Base-by-base conservation (phyloP, 2,888 invertebrate species). In the Willowsia nigromaculata region DNA sequence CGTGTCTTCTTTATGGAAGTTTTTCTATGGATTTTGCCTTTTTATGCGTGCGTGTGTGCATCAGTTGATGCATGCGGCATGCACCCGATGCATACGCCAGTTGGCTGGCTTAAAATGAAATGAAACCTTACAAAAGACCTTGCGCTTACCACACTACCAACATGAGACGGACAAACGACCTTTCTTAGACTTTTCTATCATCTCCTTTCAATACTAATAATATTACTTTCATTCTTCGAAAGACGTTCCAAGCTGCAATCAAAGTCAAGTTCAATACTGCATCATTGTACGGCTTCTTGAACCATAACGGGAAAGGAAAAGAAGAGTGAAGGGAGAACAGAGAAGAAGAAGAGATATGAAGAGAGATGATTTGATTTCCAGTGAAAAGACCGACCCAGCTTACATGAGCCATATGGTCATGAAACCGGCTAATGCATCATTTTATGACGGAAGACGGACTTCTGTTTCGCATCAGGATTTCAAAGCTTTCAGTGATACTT, bases 251-350 rank as follows among this genome's bases (percentile, higher is more conserved):
- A n/a, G 59, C n/a, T 84, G 84, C 84, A 84, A 71, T 84, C 84
- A 84, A 84, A 84, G 71, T 84, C 84, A 84, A 71, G 84, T 84
- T 84, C 84, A 84, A 84, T 68, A 68, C 50, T 37, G 22, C 59
- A 25, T 22, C 6, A 59, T 59, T 59, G 53, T 9, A 80, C 37
- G 82, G 82, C 82, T 82, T 82, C 65, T 27, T 65, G n/a, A 47
- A 43, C 50, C 37, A 27, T 25, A 27, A 81, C 59, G 62, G 30
- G 40, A 30, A 7, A 68, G 30, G 40, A 30, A 7, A 68, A 18
- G 68, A n/a, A 7, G 37, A 11, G 22, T 37, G 59, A 22, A 22
- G n/a, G 59, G n/a, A 59, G 27, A 22, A 59, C 5, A 25, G 13
- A 59, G 25, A 59, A 25, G 59, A 25, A 59, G 25, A 59, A 25